Conservation (phyloP, 2,113 vertebrate species). For the Notiomystis cincta region DNA sequence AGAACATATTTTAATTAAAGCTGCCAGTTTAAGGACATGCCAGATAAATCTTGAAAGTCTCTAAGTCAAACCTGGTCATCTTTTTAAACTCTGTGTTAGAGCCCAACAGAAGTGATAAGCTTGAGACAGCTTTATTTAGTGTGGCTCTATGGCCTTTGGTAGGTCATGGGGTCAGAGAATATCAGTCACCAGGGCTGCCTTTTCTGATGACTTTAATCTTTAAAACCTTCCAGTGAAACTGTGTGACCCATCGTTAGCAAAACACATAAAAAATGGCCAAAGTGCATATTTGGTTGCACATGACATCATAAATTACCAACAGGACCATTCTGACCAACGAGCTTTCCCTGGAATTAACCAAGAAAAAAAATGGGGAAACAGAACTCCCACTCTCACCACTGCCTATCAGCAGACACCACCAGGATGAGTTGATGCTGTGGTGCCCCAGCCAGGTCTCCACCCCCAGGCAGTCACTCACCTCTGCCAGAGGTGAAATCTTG, state of each 20-base stretch:
- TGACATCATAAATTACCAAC: background rate
- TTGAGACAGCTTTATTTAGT: constrained; percentile 46
- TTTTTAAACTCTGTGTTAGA: background rate
- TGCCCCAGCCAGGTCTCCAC: background rate
- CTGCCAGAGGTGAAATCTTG: background rate
- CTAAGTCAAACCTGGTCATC: background rate
- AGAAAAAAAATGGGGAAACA: background rate
- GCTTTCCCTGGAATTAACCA: background rate
- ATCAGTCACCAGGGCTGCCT: constrained; percentile 18
- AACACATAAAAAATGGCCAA: background rate
- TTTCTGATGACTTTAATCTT: constrained; percentile 28
- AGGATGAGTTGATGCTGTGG: rapidly evolving
- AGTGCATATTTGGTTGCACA: background rate
- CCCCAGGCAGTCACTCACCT: rapidly evolving
- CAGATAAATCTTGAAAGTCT: background rate
- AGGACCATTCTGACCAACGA: background rate
- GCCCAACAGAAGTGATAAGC: background rate
- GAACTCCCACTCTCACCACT: background rate
- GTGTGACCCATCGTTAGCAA: background rate
- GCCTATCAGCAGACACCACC: background rate
- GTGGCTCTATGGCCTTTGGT: background rate
- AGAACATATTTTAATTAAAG: background rate
- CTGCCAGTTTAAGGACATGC: background rate
- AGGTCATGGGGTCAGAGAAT: constrained; percentile 26
- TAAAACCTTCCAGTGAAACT: constrained; percentile 7